Evolutionary conservation across 1,140 invertebrate species (phyloP), one percentile per base, ranked within the genome.

Genomic region (Meloidogyne floridensis): DNA sequence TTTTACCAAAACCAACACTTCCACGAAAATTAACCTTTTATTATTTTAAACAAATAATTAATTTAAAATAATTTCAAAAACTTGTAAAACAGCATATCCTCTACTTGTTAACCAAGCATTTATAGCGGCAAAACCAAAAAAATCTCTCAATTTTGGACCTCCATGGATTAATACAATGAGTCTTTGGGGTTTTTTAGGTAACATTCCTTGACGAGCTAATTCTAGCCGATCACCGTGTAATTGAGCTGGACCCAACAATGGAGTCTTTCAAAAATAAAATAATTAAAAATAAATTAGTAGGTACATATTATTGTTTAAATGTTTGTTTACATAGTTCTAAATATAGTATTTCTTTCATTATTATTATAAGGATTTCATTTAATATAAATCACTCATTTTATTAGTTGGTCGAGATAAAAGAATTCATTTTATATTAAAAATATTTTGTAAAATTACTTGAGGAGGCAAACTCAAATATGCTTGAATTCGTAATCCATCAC

Each of bases 51-150:
- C 42, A 56, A 13, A 11, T 11, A 18, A 54, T 11, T 69, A 32
- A 32, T 13, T 20, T 15, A 10, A 71, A 56, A 47, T 18, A 20
- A 18, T 54, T 51, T 43, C n/a, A 10, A 0, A 79, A 51, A 89
- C 87, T 80, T 89, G 88, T 32, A 89, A 70, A 42, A 89, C 87
- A 18, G 89, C 85, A 78, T 89, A 89, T 69, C 87, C 87, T 72
- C 88, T 72, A 76, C 88, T 88, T 8, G 88, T 90, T 18, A 89
- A 75, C 84, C 84, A 90, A 8, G 88, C 85, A 73, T 88, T 90
- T 53, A 86, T 82, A 9, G 87, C 80, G 3, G 82, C 80, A 82
- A 88, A 89, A 51, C 89, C 88, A 81, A 83, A 90, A 32, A 87
- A 75, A 80, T 90, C 88, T 54, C 88, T 77, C 42, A 88, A 86